These are phyloP conservation scores for Lutjanus argentimaculatus DNA, from an alignment of 2,797 vertebrate species.

Conservation along the genomic window DNA sequence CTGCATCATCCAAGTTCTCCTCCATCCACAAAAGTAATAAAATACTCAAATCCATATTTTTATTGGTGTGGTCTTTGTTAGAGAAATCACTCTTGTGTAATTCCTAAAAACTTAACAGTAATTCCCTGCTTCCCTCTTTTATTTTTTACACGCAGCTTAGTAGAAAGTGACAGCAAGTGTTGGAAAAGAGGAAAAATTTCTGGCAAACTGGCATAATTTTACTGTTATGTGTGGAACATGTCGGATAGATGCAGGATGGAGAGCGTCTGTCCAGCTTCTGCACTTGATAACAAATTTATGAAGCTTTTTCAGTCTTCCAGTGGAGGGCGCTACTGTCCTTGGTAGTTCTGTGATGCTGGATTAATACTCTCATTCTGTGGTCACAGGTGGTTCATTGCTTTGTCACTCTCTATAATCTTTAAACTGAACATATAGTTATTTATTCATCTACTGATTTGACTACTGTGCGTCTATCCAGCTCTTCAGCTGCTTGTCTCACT, in stretches of 20 bases:
- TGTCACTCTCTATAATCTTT: background rate
- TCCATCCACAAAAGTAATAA: too few relatives aligned
- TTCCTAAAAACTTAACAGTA: background rate
- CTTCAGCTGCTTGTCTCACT: background rate
- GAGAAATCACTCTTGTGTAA: background rate
- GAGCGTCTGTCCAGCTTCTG: background rate
- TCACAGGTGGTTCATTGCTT: constrained; percentile 60
- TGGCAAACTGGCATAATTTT: background rate
- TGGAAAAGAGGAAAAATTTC: background rate
- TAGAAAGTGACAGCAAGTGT: background rate
- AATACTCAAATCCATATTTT: too few relatives aligned
- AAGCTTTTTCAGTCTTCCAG: constrained; percentile 60
- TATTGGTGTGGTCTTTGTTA: too few relatives aligned
- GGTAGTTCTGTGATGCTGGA: constrained; percentile 14
- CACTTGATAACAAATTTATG: background rate
- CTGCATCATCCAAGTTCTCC: too few relatives aligned
- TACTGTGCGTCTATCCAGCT: background rate
- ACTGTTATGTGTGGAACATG: background rate
- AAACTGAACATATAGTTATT: background rate
- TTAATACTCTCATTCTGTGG: constrained; percentile 18
- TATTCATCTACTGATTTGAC: background rate
- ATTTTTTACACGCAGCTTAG: too few relatives aligned
- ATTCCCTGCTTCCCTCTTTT: background rate
- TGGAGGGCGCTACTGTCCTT: constrained; percentile 72
- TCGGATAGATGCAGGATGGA: background rate